These are phyloP conservation scores for Anguilla rostrata DNA, from an alignment of 2,113 vertebrate genomes.

Conservation along the genomic window DNA sequence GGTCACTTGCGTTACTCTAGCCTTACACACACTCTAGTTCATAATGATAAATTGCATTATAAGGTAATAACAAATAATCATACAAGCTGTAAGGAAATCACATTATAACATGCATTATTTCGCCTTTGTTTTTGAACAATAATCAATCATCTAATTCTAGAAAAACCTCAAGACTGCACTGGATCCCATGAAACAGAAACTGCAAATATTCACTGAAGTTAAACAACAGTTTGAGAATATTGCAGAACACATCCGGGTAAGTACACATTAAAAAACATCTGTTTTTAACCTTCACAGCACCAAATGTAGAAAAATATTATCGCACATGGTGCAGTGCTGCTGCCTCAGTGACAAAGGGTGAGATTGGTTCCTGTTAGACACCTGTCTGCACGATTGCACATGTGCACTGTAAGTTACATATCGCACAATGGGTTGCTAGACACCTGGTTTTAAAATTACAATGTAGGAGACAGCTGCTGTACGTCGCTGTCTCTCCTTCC, in stretches of 20 bases:
- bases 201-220: conserved; percentile 61
- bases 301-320: neutral
- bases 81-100: no score
- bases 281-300: neutral
- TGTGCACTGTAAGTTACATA: neutral
- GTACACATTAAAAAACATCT: neutral
- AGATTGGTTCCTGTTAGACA: no score
- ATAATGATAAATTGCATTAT: no score
- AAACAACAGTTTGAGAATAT: conserved; percentile 62
- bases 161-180: conserved; percentile 69
- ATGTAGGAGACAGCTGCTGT: no score
- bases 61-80: no score
- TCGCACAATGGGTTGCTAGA: neutral
- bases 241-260: conserved; percentile 68
- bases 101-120: no score
- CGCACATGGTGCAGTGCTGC: neutral
- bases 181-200: conserved; percentile 66
- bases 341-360: neutral
- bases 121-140: no score
- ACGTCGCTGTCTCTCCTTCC: no score
- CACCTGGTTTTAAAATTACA: neutral
- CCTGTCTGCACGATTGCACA: no score
- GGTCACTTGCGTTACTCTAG: no score
- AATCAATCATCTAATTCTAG: conserved; percentile 48
- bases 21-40: no score